Evolutionary conservation across 2,888 invertebrate species (phyloP), one percentile per base, ranked within the genome.

Genomic region (Drosophila vallismaia): DNA sequence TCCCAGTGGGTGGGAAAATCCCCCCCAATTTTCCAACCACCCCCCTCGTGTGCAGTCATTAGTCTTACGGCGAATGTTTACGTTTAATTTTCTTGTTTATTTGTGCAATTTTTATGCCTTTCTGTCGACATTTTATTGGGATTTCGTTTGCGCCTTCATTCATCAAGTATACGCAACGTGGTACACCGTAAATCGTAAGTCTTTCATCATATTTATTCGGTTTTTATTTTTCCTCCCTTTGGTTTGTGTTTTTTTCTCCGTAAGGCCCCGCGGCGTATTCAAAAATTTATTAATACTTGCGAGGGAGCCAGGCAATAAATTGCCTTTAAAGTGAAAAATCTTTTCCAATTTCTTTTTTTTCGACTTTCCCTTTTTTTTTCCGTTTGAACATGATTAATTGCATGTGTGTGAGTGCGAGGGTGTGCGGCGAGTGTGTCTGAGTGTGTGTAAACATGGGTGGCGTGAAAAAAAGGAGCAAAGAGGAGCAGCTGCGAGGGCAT

Each of bases 201-300:
- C 80, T 80, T 80, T 85, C 83, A 86, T 82, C 87, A 82, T 86
- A 81, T 86, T 86, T 84, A 86, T 86, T 84, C 71, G 74, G 40
- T 70, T 72, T 68, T 42, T 40, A 8, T 19, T 9, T n/a, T 28
- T 56, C 8, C 44, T 55, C 44, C 14, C 10, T 53, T 50, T 72
- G 19, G 19, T 14, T 10, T 29, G 28, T 51, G 31, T 42, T 24
- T 49, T 62, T 59, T 12, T 19, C 9, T 52, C 31, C 9, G 10
- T 57, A 12, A 33, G n/a, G 36, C 36, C 69, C 69, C 53, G 60
- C 53, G 49, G 69, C 71, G 67, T 75, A 80, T 81, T 79, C 77
- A 54, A 71, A 81, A 83, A 81, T 84, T 77, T 77, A 81, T 86
- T 69, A 77, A 80, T 86, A 77, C 68, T 71, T 49, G 40, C 52